Conservation (phyloP, 2,888 invertebrate species). For the Nemoura dubitans region DNA sequence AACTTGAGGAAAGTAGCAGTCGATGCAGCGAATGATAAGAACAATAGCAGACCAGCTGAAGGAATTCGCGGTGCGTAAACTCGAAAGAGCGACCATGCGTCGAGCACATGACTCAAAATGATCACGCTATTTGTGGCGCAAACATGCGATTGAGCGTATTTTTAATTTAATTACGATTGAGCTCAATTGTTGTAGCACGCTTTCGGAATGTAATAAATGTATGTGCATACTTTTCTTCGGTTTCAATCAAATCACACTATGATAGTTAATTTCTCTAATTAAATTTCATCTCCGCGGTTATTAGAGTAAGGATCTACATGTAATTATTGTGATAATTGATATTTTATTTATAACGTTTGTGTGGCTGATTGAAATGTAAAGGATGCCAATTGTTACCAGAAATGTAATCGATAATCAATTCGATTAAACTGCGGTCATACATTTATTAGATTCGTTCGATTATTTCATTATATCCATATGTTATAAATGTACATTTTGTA, state of each 20-base stretch:
- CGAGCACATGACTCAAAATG: background rate
- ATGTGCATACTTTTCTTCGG: background rate
- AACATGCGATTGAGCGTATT: background rate
- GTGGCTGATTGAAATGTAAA: background rate
- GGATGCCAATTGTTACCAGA: too few species aligned
- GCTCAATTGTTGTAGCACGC: background rate
- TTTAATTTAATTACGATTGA: constrained; percentile 8
- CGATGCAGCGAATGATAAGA: background rate
- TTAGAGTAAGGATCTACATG: background rate
- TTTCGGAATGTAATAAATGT: constrained; percentile 20
- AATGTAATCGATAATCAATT: too few species aligned
- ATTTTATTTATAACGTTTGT: background rate
- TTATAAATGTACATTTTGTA: background rate
- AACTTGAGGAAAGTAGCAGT: background rate
- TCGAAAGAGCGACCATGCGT: background rate
- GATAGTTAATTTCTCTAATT: background rate
- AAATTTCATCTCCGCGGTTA: background rate
- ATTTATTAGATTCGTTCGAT: background rate
- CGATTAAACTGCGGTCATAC: background rate
- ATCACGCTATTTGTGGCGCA: background rate
- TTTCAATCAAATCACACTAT: background rate
- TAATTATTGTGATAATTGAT: background rate
- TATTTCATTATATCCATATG: background rate
- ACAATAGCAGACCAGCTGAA: background rate
- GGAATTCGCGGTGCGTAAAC: background rate